Base-by-base conservation (phyloP, 2,113 vertebrate species). In the Rhinoderma darwinii region DNA sequence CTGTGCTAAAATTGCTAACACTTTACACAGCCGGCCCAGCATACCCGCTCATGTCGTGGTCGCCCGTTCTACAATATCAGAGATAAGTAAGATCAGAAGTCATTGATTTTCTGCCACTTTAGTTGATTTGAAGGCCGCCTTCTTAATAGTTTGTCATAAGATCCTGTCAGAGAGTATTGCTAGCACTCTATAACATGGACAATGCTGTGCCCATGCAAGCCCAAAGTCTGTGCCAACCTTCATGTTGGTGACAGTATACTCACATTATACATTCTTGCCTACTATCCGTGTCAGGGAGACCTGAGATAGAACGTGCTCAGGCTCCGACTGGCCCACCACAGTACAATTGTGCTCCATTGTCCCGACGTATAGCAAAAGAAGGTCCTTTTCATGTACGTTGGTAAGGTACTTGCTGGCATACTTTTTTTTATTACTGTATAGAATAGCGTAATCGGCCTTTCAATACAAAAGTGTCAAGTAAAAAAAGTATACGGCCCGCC, bases 21-120 rank as follows among this genome's bases (percentile, higher is more conserved):
- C 8, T 77, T 51, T 77, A 51, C 30, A 20, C 17, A 37, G 75
- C 20, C 68, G 44, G 7, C 20, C 6, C 7, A 30, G 17, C 5
- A 4, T 0, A 30, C 2, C n/a, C n/a, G n/a, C 43, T 76, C 27
- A 15, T 2, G 2, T 35, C 27, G 73, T 14, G 25, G 14, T 75
- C 39, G 27, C 41, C 25, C 15, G 8, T 51, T 50, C 75, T 78
- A 35, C 11, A 78, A 54, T 78, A 75, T 75, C 47, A 22, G 5
- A 72, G 37, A 72, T 72, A 9, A 72, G 68, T 37, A 37, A 72
- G 10, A 41, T 72, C 68, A 39, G 68, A 41, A 22, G 32, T 0
- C 68, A 78, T 51, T 78, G 75, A 51, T 78, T 78, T 51, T 54
- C 75, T 51, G 44, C 75, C 30, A 54, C 73, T 75, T 47, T 5